A percentile compares a stretch with the other conserved stretches of the same genome.
Conservation (phyloP, 2,888 invertebrate species). For the Stramonita haemastoma region DNA sequence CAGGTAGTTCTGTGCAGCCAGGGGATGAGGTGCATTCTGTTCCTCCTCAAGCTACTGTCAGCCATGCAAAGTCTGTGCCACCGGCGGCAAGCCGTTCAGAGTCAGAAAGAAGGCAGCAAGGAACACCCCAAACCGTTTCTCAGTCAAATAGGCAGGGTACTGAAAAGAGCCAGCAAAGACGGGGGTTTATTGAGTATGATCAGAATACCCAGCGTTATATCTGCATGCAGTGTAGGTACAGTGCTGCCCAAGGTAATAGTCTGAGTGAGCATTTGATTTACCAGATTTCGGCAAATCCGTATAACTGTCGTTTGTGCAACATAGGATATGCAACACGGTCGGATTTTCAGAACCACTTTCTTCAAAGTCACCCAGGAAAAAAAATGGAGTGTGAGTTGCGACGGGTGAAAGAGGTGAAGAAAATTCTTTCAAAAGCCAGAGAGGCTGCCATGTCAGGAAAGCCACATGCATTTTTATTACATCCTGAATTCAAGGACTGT, state of each 20-base stretch:
- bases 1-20: too few species aligned
- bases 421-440: background rate
- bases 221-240: constrained; percentile 14
- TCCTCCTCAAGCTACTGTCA: background rate
- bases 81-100: background rate
- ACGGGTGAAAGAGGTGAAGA: background rate
- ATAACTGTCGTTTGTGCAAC: background rate
- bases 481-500: background rate
- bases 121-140: too few species aligned
- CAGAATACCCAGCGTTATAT: background rate
- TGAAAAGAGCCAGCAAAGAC: background rate
- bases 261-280: background rate
- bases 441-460: background rate
- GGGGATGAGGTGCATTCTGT: background rate
- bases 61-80: background rate
- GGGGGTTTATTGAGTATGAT: background rate
- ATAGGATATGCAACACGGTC: background rate
- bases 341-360: background rate
- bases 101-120: too few species aligned
- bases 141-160: background rate
- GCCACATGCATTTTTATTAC: background rate
- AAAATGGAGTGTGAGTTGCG: background rate
- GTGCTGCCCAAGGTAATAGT: background rate
- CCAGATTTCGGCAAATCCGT: background rate
- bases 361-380: background rate